Evolutionary conservation across 2,797 vertebrate genomes (phyloP), one percentile per base, ranked within the genome.

Genomic region (Todus mexicanus): DNA sequence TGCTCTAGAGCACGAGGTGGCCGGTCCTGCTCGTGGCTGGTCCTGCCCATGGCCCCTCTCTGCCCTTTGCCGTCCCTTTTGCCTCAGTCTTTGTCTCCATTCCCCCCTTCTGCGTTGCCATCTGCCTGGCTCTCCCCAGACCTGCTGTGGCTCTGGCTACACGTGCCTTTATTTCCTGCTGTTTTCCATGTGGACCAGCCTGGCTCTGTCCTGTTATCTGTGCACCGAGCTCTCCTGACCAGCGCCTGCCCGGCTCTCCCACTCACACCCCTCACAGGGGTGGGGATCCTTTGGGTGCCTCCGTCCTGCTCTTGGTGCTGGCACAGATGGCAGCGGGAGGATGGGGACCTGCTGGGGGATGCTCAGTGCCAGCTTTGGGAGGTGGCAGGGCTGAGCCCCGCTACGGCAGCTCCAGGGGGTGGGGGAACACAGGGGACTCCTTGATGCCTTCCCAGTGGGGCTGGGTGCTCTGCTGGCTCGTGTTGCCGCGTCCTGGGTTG

Each of bases 391-490:
- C n/a, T 82, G 82, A 66, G 33, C 13, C 27, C 47, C 3, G 3
- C 26, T 26, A 43, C 2, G 14, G 59, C 37, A 66, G 73, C 53
- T 71, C 48, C 50, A 6, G 54, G 37, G 54, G 20, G 2, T 22
- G 45, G 40, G 31, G 21, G 9, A 3, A 45, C 72, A 26, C 21
- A 7, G 18, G 15, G 23, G 25, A 15, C 4, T 27, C 53, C 43
- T 71, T 2, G 0, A 16, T 72, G 69, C 29, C 15, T 14, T 48
- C 69, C 40, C 11, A 16, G 25, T 1, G 10, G 51, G n/a, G 35
- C 15, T 0, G 1, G 33, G 37, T 1, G 1, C n/a, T 65, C 2
- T 3, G 25, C 31, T 6, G 3, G 25, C 6, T 2, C 1, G 33
- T 2, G 9, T n/a, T 33, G 25, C 42, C 70, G 66, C 72, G 17